Base-by-base conservation (phyloP, 2,888 invertebrate species). In the Eurois occulta region DNA sequence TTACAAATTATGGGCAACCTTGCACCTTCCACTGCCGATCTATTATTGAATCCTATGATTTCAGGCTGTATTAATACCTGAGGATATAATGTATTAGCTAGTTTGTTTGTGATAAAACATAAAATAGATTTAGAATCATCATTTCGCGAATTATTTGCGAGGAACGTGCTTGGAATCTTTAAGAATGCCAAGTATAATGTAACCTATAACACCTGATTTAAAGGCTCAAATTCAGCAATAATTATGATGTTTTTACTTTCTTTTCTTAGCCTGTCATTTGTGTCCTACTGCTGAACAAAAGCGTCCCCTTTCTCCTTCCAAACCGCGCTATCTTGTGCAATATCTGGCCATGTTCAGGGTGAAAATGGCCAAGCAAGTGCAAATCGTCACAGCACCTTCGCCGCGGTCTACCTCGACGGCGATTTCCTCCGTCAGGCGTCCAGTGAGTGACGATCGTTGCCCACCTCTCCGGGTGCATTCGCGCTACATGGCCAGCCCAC, bases 31-130 rank as follows among this genome's bases (percentile, higher is more conserved):
- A 87, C 66, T 2, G 83, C 93, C 1, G 93, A 92, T 73, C 92
- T 89, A 52, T 95, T 92, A 1, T 87, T 78, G 62, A 95, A 94
- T 28, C 88, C 78, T 8, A 88, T 91, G 62, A 96, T 94, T 65
- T 81, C 78, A 52, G 96, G 96, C 18, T 91, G 89, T 0, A 91
- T 86, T 32, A 92, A 82, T 24, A 96, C 96, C 96, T 96, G 80
- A 21, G 78, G 81, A 78, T 21, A 7, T 18, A 24, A 18, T 32
- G 21, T 11, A 35, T 35, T 62, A 1, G 62, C 35, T 62, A 6
- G 32, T 35, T 5, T 18, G 18, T 32, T 60, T 60, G 18, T 60
- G 2, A 60, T 60, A 32, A 60, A 60, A 60, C 16, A 5, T 28
- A 28, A 13, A 28, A 52, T 52, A 24, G 52, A 28, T 58, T 28